phyloP scores from a whole-genome alignment of 2,888 invertebrate species.

The Eueremaeus valkanovi region DNA sequence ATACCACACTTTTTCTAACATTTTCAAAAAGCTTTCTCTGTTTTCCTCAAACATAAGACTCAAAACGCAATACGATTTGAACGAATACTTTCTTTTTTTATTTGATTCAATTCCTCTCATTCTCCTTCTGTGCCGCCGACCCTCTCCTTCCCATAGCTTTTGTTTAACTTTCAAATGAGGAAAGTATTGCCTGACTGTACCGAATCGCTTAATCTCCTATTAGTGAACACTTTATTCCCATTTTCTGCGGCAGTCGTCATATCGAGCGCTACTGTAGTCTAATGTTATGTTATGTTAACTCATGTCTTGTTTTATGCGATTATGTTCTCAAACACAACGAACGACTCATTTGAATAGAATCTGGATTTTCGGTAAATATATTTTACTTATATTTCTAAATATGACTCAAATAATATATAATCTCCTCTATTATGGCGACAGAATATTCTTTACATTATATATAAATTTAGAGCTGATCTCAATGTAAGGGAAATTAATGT shows the following conservation, averaged over 20 bases:
- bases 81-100: neutral
- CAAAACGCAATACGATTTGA: neutral
- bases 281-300: too few species aligned
- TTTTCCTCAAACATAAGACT: neutral
- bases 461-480: neutral
- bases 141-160: neutral
- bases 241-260: conserved; percentile 16
- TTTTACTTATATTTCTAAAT: neutral
- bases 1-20: conserved; percentile 28
- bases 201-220: conserved; percentile 33
- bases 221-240: conserved; percentile 36
- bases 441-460: conserved; percentile 3
- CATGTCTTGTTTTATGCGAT: conserved; percentile 6
- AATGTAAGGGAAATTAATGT: neutral
- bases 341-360: conserved; percentile 19
- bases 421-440: neutral
- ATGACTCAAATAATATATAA: conserved; percentile 11
- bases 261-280: neutral
- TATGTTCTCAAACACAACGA: conserved; percentile 12
- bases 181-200: conserved; percentile 25
- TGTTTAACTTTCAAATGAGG: conserved; percentile 34
- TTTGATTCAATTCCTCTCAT: neutral
- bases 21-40: conserved; percentile 14
- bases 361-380: conserved; percentile 21
- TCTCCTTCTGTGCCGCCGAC: neutral